Base-by-base conservation (phyloP, 2,888 invertebrate species). In the Helleia helle region DNA sequence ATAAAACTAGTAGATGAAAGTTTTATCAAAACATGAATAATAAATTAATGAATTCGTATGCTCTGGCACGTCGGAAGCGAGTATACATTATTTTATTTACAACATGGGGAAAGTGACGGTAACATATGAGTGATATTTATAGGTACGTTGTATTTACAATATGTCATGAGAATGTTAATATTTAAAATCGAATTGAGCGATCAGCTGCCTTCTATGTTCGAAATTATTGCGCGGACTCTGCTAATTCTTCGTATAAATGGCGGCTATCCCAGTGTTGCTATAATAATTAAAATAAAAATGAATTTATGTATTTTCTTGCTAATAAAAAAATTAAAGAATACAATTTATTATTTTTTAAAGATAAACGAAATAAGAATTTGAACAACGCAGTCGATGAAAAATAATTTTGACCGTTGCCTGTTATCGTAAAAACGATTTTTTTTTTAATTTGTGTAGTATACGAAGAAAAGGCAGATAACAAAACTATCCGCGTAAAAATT, bases 1-100 rank as follows among this genome's bases (percentile, higher is more conserved):
- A 68, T 69, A 76, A 67, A 74, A 64, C 75, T 79, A 79, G 71
- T 76, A 72, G 77, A 76, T 67, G 74, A 76, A 67, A 67, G 60
- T 71, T 54, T 65, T 66, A 65, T 69, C 68, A 66, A 71, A 59
- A 63, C 67, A 54, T 80, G 76, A 79, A 66, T 65, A 83, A 83
- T 83, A 83, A 83, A 83, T 83, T 81, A 83, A 80, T 81, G 80
- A 79, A 74, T 74, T 75, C 73, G 66, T 60, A 66, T 66, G 59
- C 65, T 65, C 73, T 79, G 80, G 77, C 73, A 77, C 71, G 62
- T 70, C 47, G 50, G 59, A 45, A 48, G 42, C 6, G 6, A 22
- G 26, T 36, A 34, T 26, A 29, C 40, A 28, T 38, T 43, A 40
- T 45, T 43, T 50, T 52, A 55, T 55, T 47, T 51, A 54, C 55